Evolutionary conservation across 2,888 invertebrate genomes (phyloP), one percentile per base, ranked within the genome.

Genomic region (Pristionchus maxplancki): DNA sequence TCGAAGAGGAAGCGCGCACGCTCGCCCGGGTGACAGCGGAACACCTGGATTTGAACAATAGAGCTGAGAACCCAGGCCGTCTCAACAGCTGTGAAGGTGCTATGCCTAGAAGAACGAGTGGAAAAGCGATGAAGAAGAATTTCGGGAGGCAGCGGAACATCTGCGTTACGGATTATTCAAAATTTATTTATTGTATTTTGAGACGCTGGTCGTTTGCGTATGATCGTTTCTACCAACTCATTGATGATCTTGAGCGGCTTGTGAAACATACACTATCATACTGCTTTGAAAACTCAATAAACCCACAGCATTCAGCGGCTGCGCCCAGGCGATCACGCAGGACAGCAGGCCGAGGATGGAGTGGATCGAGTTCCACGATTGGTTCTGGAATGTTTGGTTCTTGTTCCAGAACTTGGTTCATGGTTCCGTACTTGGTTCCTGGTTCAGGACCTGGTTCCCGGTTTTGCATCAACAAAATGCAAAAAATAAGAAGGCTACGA

Each of bases 281-380:
- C n/a, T n/a, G n/a, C n/a, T n/a, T 24, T 53, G 17, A 53, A 87
- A 89, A 89, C 24, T 28, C 6, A 31, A 31, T 15, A 24, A n/a
- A 83, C 53, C 34, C 20, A 91, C 90, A 20, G 92, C 92, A 40
- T 89, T 90, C 0, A 92, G 84, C 9, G 92, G 92, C 88, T 92
- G 92, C 5, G 92, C 92, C 92, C 92, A 92, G 17, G 91, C 91
- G 34, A 92, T 85, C 24, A 90, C 90, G 85, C 92, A 92, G 31
- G 92, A 90, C 9, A 92, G 88, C 37, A 92, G 89, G 15, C 92
- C 92, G n/a, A 90, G 88, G 48, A 92, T 92, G 34, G 92, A 89
- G 82, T 92, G 92, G 37, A 92, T 89, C 40, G 90, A 90, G 28
- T 89, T 86, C 91, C 91, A 92, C 40, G 82, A 37, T 40, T 89